Conservation (phyloP, 2,888 invertebrate genomes). For the Cryptus armator region DNA sequence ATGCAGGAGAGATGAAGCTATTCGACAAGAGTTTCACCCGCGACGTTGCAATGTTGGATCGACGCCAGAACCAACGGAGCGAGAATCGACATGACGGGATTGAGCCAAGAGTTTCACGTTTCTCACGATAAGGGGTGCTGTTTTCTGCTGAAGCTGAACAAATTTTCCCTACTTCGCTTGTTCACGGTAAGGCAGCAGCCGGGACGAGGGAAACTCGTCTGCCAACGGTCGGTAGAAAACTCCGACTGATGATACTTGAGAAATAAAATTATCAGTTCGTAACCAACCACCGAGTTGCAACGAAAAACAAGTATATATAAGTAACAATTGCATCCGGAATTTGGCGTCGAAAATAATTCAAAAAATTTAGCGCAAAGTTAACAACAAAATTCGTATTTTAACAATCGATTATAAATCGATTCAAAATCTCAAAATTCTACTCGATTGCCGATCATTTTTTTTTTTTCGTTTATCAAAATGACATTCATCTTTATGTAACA, state of each 20-base stretch:
- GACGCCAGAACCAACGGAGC: slow-evolving; percentile 39
- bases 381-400: no score
- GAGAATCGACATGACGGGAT: neutral
- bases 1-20: slow-evolving; percentile 33
- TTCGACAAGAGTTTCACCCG: neutral
- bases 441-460: no score
- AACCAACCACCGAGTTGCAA: neutral
- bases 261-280: neutral
- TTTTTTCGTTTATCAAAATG: no score
- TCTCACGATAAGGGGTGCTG: slow-evolving; percentile 19
- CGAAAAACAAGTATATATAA: neutral
- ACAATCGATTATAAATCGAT: no score
- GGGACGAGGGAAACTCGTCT: neutral
- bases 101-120: slow-evolving; percentile 1
- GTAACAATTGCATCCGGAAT: neutral
- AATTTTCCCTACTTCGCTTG: neutral
- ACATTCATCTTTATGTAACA: no score
- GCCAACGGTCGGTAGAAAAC: slow-evolving; percentile 17
- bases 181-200: slow-evolving; percentile 31
- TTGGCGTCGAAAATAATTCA: no score
- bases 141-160: neutral
- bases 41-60: slow-evolving; percentile 24
- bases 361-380: no score
- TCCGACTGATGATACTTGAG: neutral
- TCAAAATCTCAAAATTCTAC: no score